A percentile compares a stretch with the other conserved stretches of the same genome.
These are phyloP conservation scores for Trematomus loennbergii DNA, from an alignment of 2,113 vertebrate genomes.

Conservation along the genomic window DNA sequence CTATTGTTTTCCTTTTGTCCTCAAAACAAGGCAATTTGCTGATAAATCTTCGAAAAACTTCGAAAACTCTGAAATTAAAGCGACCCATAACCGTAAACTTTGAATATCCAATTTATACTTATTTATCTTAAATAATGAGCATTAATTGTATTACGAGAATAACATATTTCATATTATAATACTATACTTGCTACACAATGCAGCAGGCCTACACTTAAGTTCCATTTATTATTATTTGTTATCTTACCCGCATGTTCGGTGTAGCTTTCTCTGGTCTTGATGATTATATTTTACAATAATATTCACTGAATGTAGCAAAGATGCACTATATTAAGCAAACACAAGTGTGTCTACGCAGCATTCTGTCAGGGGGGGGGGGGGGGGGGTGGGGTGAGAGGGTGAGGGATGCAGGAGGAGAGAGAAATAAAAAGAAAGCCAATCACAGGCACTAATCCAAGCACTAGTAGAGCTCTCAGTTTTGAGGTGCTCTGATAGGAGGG, in stretches of 20 bases:
- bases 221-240: background rate
- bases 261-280: constrained; percentile 5
- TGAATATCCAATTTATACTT: no score
- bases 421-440: constrained; percentile 57
- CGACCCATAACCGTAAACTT: background rate
- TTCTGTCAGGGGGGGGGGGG: background rate
- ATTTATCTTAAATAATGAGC: background rate
- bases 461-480: constrained; percentile 65
- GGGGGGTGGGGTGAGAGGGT: constrained; percentile 2
- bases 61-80: background rate
- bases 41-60: background rate
- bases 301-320: constrained; percentile 14
- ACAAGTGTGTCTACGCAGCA: constrained; percentile 15
- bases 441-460: constrained; percentile 69
- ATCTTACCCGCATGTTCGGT: background rate
- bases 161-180: background rate
- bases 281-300: constrained; percentile 18
- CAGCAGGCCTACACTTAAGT: constrained; percentile 51
- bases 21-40: background rate
- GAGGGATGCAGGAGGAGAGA: constrained; percentile 41
- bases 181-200: constrained; percentile 45
- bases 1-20: background rate
- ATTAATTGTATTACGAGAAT: background rate
- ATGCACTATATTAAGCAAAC: constrained; percentile 15
- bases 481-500: constrained; percentile 81